Evolutionary conservation across 2,888 invertebrate species (phyloP).

Genomic region (Protodeltote pygarga): DNA sequence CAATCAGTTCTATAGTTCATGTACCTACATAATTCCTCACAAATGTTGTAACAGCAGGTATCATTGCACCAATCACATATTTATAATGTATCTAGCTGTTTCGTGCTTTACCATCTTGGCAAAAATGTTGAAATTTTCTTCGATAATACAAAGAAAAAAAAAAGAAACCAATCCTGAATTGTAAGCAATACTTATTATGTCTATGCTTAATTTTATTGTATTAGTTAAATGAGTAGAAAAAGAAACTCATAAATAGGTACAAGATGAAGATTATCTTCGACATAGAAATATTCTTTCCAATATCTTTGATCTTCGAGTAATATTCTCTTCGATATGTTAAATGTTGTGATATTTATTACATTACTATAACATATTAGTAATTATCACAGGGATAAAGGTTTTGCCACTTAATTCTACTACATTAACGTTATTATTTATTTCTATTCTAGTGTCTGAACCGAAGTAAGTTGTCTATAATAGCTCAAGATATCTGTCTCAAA

Average conservation of each 20-base stretch:
- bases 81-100: too few relatives aligned
- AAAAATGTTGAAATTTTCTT: too few relatives aligned
- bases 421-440: background rate
- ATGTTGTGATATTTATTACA: conserved; percentile 3
- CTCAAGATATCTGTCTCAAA: too few relatives aligned
- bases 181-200: conserved; percentile 7
- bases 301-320: too few relatives aligned
- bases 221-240: background rate
- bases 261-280: conserved; percentile 15
- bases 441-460: background rate
- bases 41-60: too few relatives aligned
- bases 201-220: background rate
- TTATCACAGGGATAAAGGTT: conserved; percentile 48
- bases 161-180: background rate
- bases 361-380: conserved; percentile 14
- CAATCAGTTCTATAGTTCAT: too few relatives aligned
- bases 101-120: too few relatives aligned
- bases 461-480: too few relatives aligned
- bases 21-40: too few relatives aligned
- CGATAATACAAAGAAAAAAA: too few relatives aligned
- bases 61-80: too few relatives aligned
- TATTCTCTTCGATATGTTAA: too few relatives aligned
- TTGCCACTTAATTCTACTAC: conserved; percentile 30
- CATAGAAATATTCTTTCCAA: conserved; percentile 20
- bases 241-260: conserved; percentile 4